Evolutionary conservation across 2,113 vertebrate species (phyloP).

Genomic region (Brachionichthys hirsutus): DNA sequence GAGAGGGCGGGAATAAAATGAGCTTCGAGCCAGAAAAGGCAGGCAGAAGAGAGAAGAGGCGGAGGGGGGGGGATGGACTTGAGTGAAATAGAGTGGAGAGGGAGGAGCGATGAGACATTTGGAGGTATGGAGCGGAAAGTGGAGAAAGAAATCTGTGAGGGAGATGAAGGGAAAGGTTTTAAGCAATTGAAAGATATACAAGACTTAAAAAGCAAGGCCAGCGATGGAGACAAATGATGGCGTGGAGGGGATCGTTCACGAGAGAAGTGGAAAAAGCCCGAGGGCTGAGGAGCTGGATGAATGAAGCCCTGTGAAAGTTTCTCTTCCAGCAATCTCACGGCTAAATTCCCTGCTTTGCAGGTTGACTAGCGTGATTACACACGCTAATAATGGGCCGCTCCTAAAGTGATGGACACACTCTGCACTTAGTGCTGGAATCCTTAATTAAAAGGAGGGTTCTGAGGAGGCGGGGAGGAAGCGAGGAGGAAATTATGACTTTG

Average conservation of each 20-base stretch:
- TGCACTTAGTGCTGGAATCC: background rate
- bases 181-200: no score
- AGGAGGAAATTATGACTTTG: conserved; percentile 1
- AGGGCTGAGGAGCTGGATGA: conserved; percentile 15
- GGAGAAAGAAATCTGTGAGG: background rate
- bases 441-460: no score
- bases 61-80: conserved; percentile 21
- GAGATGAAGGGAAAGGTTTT: background rate
- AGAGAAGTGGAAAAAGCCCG: background rate
- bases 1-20: conserved; percentile 41
- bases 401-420: conserved; percentile 14
- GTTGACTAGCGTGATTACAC: conserved; percentile 30
- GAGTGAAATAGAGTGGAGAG: conserved; percentile 29
- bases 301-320: conserved; percentile 17
- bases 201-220: conserved; percentile 17
- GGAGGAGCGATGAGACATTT: conserved; percentile 26
- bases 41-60: conserved; percentile 6
- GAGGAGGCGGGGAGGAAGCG: background rate
- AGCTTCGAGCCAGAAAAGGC: conserved; percentile 39
- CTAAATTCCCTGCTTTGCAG: conserved; percentile 39
- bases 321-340: conserved; percentile 1
- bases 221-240: conserved; percentile 19
- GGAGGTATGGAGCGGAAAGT: conserved; percentile 9
- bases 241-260: conserved; percentile 19
- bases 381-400: conserved; percentile 8